Percentiles rank a stretch among this genome's conserved stretches.
These are phyloP conservation scores for Platichthys flesus DNA, from an alignment of 2,113 vertebrate genomes.

Conservation along the genomic window DNA sequence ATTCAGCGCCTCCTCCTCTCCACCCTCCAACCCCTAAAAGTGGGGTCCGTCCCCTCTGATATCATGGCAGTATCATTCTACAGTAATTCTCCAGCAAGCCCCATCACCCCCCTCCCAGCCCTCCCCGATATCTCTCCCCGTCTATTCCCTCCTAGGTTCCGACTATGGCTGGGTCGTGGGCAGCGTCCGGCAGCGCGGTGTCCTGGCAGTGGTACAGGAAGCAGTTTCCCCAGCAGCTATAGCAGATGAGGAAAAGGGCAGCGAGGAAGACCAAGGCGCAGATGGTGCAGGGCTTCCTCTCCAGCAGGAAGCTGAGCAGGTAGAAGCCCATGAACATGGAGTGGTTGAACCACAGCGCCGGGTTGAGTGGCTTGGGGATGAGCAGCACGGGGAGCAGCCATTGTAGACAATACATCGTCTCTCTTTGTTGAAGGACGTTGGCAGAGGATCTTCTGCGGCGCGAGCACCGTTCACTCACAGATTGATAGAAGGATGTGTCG, in stretches of 20 bases:
- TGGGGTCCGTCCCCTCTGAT: conserved; percentile 1
- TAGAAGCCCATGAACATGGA: conserved; percentile 99
- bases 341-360: conserved; percentile 98
- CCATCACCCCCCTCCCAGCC: too few relatives aligned
- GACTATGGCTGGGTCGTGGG: conserved; percentile 93
- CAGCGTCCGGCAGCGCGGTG: conserved; percentile 89
- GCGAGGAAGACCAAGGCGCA: conserved; percentile 99
- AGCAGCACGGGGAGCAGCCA: conserved; percentile 98
- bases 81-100: conserved; percentile 1
- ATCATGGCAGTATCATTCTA: conserved; percentile 51
- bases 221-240: conserved; percentile 99
- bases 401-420: conserved; percentile 97
- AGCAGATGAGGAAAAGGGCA: conserved; percentile 97
- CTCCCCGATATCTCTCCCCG: too few relatives aligned
- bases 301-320: conserved; percentile 98
- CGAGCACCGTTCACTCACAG: neutral
- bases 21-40: neutral
- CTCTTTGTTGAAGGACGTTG: neutral
- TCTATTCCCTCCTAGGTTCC: conserved; percentile 86
- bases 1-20: neutral
- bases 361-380: conserved; percentile 98
- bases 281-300: conserved; percentile 99
- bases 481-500: neutral
- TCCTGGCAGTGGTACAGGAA: conserved; percentile 98
- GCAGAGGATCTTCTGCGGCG: neutral